Percentiles rank a stretch among this genome's conserved stretches.
Conservation (phyloP, 2,888 invertebrate species). For the Pollenia labialis region DNA sequence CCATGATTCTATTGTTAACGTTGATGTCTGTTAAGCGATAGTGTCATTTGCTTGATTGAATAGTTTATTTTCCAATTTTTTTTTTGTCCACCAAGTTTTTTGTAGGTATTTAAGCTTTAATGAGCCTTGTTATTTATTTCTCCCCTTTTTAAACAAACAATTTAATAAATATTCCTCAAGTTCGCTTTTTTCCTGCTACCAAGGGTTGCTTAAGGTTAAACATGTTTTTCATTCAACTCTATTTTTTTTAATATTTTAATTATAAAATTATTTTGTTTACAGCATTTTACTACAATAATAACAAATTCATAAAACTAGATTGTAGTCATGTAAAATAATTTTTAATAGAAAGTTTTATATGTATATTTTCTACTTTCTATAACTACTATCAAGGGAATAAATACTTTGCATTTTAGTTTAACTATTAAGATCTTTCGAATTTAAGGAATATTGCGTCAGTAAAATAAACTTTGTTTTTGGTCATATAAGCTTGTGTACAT, state of each 20-base stretch:
- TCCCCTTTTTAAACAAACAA: constrained; percentile 31
- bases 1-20: constrained; percentile 20
- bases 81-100: not conserved
- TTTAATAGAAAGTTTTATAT: constrained; percentile 21
- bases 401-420: not conserved
- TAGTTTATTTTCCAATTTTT: constrained; percentile 32
- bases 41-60: constrained; percentile 68
- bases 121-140: constrained; percentile 61
- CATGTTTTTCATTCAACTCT: not conserved
- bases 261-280: constrained; percentile 60
- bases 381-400: constrained; percentile 48
- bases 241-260: constrained; percentile 64
- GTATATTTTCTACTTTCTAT: not conserved
- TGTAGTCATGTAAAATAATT: constrained; percentile 1
- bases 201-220: constrained; percentile 41
- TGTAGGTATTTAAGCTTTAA: constrained; percentile 46
- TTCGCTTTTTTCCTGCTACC: not conserved
- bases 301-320: constrained; percentile 2
- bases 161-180: constrained; percentile 29
- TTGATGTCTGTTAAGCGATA: constrained; percentile 57
- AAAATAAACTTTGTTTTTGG: constrained; percentile 32
- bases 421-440: constrained; percentile 1
- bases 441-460: constrained; percentile 26
- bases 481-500: not conserved
- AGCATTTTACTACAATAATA: not conserved